A percentile compares a stretch with the other conserved stretches of the same genome.
Evolutionary conservation across 2,888 invertebrate genomes (phyloP).

Genomic region (Anorthoa munda): DNA sequence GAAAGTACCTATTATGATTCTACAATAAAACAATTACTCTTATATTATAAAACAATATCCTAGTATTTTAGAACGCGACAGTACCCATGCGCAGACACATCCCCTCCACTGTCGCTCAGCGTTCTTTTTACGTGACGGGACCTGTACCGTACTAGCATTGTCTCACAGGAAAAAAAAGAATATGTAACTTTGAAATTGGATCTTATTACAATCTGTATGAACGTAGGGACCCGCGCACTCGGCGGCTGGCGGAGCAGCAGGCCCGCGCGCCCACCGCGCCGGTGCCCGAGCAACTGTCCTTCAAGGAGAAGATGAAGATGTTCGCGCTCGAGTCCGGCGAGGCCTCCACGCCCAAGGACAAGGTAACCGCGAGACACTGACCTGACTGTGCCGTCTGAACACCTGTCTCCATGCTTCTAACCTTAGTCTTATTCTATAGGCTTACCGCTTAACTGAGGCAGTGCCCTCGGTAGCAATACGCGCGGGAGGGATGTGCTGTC

Average conservation of each 20-base stretch:
- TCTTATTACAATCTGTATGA: constrained; percentile 1
- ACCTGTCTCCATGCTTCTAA: constrained; percentile 41
- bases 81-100: too few species aligned
- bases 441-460: background rate
- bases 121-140: too few species aligned
- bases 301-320: constrained; percentile 99
- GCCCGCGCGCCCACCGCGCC: constrained; percentile 92
- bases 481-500: background rate
- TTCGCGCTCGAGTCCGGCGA: constrained; percentile 99
- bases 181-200: too few species aligned
- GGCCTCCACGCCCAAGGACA: constrained; percentile 97
- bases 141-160: too few species aligned
- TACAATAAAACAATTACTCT: too few species aligned
- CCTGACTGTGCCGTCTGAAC: constrained; percentile 10
- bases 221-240: constrained; percentile 96
- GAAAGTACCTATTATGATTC: too few species aligned
- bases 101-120: too few species aligned
- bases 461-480: background rate
- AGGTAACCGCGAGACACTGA: constrained; percentile 82
- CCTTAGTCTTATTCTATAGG: constrained; percentile 45
- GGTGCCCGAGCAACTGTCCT: constrained; percentile 97
- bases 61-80: too few species aligned
- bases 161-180: too few species aligned
- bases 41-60: too few species aligned
- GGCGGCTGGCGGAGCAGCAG: constrained; percentile 96